A percentile compares a stretch with the other conserved stretches of the same genome.
Evolutionary conservation across 2,797 vertebrate species (phyloP).

Genomic region (Streptopelia turtur): DNA sequence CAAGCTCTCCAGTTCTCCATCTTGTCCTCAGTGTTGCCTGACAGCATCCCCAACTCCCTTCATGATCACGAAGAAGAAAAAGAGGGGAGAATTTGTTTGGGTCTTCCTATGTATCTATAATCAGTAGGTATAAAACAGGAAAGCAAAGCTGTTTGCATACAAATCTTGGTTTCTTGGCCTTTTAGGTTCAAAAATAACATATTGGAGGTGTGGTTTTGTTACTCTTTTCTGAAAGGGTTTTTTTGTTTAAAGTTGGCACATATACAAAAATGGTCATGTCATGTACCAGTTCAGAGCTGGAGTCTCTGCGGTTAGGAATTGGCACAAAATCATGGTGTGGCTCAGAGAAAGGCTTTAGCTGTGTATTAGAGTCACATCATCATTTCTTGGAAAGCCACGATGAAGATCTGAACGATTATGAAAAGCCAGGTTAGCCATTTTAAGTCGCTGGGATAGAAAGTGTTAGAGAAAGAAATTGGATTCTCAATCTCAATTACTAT

Average conservation of each 20-base stretch:
- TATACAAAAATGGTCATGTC: background rate
- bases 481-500: constrained; percentile 61
- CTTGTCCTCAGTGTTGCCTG: constrained; percentile 45
- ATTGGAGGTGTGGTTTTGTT: constrained; percentile 25
- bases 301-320: constrained; percentile 41
- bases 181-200: constrained; percentile 40
- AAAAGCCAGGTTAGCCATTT: constrained; percentile 56
- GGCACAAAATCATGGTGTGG: constrained; percentile 1
- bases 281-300: background rate
- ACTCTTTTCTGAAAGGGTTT: constrained; percentile 35
- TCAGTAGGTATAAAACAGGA: constrained; percentile 51
- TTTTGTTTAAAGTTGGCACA: constrained; percentile 38
- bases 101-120: background rate
- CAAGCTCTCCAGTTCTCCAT: constrained; percentile 46
- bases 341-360: constrained; percentile 5
- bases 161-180: constrained; percentile 52
- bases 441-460: constrained; percentile 68
- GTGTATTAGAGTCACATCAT: constrained; percentile 2
- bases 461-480: constrained; percentile 61
- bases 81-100: constrained; percentile 34
- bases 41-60: constrained; percentile 58
- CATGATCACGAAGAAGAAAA: constrained; percentile 10
- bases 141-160: constrained; percentile 40
- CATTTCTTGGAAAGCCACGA: constrained; percentile 44
- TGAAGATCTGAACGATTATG: constrained; percentile 35